Evolutionary conservation across 2,113 vertebrate species (phyloP).

Genomic region (Eurypyga helias): DNA sequence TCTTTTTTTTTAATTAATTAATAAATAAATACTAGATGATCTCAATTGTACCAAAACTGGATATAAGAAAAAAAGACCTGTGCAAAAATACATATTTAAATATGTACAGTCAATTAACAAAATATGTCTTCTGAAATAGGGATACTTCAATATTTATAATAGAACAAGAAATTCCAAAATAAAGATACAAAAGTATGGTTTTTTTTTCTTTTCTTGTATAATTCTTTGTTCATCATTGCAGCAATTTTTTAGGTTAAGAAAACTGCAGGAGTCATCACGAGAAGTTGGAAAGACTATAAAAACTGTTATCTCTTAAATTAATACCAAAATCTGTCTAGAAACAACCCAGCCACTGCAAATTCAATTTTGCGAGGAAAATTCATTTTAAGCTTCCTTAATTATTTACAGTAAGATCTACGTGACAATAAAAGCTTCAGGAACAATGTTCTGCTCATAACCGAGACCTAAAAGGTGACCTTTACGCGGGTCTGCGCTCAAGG

Average conservation of each 20-base stretch:
- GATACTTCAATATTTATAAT: constrained; percentile 94
- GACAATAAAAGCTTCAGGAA: constrained; percentile 79
- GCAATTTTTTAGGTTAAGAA: constrained; percentile 85
- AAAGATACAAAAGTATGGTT: constrained; percentile 85
- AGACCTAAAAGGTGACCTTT: constrained; percentile 42
- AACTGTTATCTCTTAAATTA: constrained; percentile 84
- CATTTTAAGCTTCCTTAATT: constrained; percentile 78
- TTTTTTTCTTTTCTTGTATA: constrained; percentile 74
- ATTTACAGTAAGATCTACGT: constrained; percentile 74
- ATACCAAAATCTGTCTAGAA: constrained; percentile 85
- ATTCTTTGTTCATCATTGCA: constrained; percentile 86
- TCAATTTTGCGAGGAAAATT: constrained; percentile 78
- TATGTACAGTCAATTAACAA: constrained; percentile 99
- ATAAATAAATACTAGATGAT: constrained; percentile 99
- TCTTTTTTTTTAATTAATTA: constrained; percentile 83
- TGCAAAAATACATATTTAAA: constrained; percentile 99
- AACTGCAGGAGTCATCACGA: constrained; percentile 84
- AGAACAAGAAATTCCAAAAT: constrained; percentile 87
- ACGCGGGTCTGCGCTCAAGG: constrained; percentile 69
- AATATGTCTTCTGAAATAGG: constrained; percentile 99
- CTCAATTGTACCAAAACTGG: constrained; percentile 97
- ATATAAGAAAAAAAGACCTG: constrained; percentile 96
- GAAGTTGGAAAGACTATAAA: constrained; percentile 84
- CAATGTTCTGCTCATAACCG: constrained; percentile 57
- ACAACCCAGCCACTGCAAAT: constrained; percentile 83